These are phyloP conservation scores for Nesometra sesokonis DNA, from an alignment of 35 echinoderm and acorn worm genomes.

Conservation along the genomic window DNA sequence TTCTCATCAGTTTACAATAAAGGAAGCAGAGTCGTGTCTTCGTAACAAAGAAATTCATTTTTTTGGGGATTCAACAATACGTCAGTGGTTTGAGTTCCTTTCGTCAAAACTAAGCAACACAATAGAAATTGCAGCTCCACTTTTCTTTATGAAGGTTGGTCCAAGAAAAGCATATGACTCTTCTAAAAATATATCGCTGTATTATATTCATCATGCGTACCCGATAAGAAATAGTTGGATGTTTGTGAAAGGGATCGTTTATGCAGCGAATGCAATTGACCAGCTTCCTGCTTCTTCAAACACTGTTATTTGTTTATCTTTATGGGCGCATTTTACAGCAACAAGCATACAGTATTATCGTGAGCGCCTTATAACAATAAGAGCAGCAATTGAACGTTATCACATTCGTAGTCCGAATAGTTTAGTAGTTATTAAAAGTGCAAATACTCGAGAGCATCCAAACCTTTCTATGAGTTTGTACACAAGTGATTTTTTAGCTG, in stretches of 20 bases:
- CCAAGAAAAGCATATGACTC: constrained; percentile 2
- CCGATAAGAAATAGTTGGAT: constrained; percentile 19
- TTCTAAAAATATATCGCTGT: background rate
- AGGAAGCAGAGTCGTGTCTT: background rate
- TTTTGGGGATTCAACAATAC: constrained; percentile 26
- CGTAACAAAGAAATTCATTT: background rate
- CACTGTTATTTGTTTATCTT: constrained; percentile 11
- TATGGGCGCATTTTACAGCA: constrained; percentile 39
- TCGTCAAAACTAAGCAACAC: background rate
- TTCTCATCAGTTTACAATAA: background rate
- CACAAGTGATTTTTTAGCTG: constrained; percentile 24
- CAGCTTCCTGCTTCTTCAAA: constrained; percentile 5
- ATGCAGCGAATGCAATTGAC: constrained; percentile 21
- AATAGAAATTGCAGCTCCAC: background rate
- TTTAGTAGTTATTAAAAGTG: constrained; percentile 19
- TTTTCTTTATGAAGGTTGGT: background rate
- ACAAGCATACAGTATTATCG: constrained; percentile 15
- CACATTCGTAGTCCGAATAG: background rate
- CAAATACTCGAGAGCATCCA: constrained; percentile 27
- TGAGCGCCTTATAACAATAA: background rate
- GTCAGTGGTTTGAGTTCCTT: constrained; percentile 30
- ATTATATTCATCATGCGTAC: constrained; percentile 11
- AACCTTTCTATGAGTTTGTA: constrained; percentile 7
- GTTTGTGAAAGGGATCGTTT: background rate
- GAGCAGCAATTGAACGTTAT: background rate